These are phyloP conservation scores for Wiebesia pumilae DNA, from an alignment of 1,140 invertebrate genomes.

Conservation along the genomic window DNA sequence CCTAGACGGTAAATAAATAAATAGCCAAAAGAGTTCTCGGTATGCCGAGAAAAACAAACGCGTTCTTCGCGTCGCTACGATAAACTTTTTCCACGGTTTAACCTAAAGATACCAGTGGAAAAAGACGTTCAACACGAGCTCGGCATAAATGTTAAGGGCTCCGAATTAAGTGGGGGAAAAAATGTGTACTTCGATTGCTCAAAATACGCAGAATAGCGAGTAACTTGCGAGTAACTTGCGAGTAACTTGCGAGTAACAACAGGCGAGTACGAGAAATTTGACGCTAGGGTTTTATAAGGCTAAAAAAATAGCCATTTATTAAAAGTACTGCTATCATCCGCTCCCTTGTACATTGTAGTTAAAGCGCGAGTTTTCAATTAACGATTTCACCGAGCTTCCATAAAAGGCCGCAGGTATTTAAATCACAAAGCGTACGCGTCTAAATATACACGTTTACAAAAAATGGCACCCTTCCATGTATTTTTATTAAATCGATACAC, in stretches of 20 bases:
- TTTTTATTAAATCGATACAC: slow-evolving; percentile 32
- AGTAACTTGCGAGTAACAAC: not conserved
- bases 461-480: not conserved
- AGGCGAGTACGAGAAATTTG: too few species aligned
- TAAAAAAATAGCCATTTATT: not conserved
- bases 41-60: not conserved
- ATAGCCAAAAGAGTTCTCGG: not conserved
- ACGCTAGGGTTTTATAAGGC: not conserved
- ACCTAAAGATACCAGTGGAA: too few species aligned
- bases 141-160: too few species aligned
- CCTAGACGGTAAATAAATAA: not conserved
- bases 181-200: too few species aligned
- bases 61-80: not conserved
- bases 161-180: too few species aligned
- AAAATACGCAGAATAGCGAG: too few species aligned
- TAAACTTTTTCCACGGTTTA: not conserved
- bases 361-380: not conserved
- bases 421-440: not conserved
- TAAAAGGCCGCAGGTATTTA: not conserved
- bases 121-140: too few species aligned
- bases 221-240: too few species aligned
- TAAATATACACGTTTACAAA: not conserved
- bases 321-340: not conserved
- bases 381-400: not conserved
- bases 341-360: not conserved